These are phyloP conservation scores for Rousettus madagascariensis DNA, from an alignment of 2,797 vertebrate genomes.

Conservation along the genomic window DNA sequence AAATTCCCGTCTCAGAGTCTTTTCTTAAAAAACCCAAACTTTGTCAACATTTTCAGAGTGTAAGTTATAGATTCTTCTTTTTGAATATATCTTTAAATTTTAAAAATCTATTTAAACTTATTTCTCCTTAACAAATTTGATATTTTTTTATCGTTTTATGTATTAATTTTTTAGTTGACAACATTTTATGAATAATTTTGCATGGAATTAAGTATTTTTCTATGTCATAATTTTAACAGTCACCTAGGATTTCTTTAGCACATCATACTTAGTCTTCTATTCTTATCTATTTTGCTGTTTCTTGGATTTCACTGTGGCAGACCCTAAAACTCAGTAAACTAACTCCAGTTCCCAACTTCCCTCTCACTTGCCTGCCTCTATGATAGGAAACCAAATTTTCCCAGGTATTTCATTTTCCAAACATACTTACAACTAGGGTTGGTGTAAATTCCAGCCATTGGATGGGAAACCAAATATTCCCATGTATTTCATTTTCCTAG, in stretches of 20 bases:
- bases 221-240: background rate
- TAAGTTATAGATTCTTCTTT: background rate
- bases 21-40: background rate
- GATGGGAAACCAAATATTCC: background rate
- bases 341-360: background rate
- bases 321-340: background rate
- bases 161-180: background rate
- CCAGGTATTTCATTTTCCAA: background rate
- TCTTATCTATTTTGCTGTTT: background rate
- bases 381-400: background rate
- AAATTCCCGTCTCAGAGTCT: background rate
- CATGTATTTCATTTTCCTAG: background rate
- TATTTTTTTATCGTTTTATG: background rate
- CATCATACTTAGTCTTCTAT: background rate
- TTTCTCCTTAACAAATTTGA: background rate
- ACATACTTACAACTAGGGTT: background rate
- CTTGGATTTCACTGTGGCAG: background rate
- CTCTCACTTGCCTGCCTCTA: background rate
- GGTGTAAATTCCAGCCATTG: background rate
- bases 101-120: background rate
- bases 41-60: background rate
- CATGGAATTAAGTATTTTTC: background rate
- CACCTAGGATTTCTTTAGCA: background rate
- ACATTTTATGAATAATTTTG: conserved; percentile 31
- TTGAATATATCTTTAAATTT: background rate